Evolutionary conservation across 2,888 invertebrate genomes (phyloP).

Genomic region (Lasioglossum malachurum): DNA sequence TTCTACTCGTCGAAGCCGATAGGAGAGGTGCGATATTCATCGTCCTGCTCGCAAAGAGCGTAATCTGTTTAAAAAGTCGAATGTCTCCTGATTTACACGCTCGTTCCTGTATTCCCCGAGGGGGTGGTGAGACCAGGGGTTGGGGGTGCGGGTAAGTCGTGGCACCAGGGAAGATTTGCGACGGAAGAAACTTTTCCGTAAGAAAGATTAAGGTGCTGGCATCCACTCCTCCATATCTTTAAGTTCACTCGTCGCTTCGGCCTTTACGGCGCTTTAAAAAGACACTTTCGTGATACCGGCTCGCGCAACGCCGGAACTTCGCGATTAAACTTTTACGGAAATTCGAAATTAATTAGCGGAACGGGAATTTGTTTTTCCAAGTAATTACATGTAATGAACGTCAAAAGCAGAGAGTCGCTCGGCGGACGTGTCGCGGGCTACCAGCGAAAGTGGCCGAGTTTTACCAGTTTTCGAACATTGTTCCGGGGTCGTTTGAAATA

Average conservation of each 20-base stretch:
- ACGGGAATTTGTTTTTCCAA: conserved; percentile 58
- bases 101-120: conserved; percentile 64
- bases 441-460: background rate
- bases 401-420: conserved; percentile 2
- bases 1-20: conserved; percentile 36
- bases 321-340: conserved; percentile 70
- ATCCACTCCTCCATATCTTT: conserved; percentile 74
- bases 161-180: conserved; percentile 69
- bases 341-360: conserved; percentile 71
- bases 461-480: background rate
- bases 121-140: background rate
- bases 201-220: conserved; percentile 73
- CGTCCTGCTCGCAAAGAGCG: conserved; percentile 31
- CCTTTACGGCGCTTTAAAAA: conserved; percentile 70
- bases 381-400: conserved; percentile 61
- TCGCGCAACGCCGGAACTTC: conserved; percentile 57
- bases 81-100: conserved; percentile 72
- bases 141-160: conserved; percentile 18
- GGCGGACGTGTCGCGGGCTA: background rate
- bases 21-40: conserved; percentile 21
- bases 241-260: conserved; percentile 73
- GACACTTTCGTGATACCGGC: conserved; percentile 57
- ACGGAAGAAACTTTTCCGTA: conserved; percentile 69
- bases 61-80: conserved; percentile 74
- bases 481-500: background rate